Percentiles rank a stretch among this genome's conserved stretches.
phyloP scores from a whole-genome alignment of 2,113 vertebrate genomes.

The Cyprinodon variegatus region DNA sequence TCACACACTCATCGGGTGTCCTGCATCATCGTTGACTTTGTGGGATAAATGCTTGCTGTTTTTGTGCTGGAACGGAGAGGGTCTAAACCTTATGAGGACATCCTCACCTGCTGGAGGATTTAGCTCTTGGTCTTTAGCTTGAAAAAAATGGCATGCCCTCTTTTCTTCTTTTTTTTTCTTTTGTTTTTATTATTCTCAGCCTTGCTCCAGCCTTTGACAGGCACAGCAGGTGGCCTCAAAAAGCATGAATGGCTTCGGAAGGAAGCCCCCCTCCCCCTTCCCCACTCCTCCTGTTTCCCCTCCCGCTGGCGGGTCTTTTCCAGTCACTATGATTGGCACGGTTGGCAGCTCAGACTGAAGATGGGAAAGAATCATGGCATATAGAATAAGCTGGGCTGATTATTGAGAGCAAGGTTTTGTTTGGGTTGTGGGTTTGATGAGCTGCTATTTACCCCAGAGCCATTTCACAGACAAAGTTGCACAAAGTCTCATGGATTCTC shows the following conservation, averaged over 20 bases:
- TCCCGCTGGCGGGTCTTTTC: slow-evolving; percentile 24
- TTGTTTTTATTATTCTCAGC: slow-evolving; percentile 25
- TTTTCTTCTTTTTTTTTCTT: not conserved
- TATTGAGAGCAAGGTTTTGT: not conserved
- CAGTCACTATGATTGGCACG: slow-evolving; percentile 73
- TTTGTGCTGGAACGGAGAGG: not conserved
- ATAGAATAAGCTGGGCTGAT: slow-evolving; percentile 11
- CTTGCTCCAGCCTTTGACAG: slow-evolving; percentile 71
- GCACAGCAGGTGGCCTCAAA: slow-evolving; percentile 79
- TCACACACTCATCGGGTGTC: slow-evolving; percentile 34
- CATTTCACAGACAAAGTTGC: not conserved
- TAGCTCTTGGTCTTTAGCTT: slow-evolving; percentile 44
- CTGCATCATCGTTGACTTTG: slow-evolving; percentile 22
- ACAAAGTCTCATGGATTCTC: not conserved
- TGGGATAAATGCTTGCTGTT: slow-evolving; percentile 18
- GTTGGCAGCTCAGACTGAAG: slow-evolving; percentile 73
- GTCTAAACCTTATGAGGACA: not conserved
- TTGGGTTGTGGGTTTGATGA: not conserved
- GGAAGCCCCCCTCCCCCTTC: slow-evolving; percentile 66
- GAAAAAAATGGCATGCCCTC: slow-evolving; percentile 45
- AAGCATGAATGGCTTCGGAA: slow-evolving; percentile 81
- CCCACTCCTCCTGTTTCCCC: slow-evolving; percentile 8
- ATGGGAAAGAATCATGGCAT: slow-evolving; percentile 62
- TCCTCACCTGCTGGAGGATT: not conserved
- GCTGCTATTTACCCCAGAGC: not conserved